phyloP scores from a whole-genome alignment of 2,888 invertebrate species.

The Cotesia congregata region DNA sequence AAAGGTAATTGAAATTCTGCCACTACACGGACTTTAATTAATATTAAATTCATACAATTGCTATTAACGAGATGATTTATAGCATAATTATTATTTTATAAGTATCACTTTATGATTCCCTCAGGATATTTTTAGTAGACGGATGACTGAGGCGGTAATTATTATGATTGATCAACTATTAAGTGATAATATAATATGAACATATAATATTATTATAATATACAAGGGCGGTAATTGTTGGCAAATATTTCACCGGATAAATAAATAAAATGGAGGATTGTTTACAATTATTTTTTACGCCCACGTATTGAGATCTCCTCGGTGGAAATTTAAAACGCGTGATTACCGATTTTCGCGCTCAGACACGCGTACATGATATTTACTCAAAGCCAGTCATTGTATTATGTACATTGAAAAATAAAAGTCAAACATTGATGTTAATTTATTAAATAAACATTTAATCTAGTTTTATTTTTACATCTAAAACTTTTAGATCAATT shows the following conservation, averaged over 20 bases:
- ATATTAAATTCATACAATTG: slow-evolving; percentile 28
- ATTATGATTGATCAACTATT: not conserved
- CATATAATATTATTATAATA: too few species aligned
- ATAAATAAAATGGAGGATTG: not conserved
- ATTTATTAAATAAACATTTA: not conserved
- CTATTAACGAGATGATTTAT: slow-evolving; percentile 30
- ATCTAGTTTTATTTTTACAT: too few species aligned
- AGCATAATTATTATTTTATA: slow-evolving; percentile 5
- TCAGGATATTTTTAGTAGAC: not conserved
- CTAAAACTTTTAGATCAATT: too few species aligned
- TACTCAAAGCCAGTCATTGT: slow-evolving; percentile 23
- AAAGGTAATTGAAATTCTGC: slow-evolving; percentile 46
- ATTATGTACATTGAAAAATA: not conserved
- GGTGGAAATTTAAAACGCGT: slow-evolving; percentile 48
- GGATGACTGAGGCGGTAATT: not conserved
- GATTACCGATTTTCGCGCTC: slow-evolving; percentile 50
- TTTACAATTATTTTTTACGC: not conserved
- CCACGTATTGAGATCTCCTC: slow-evolving; percentile 45
- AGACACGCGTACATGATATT: slow-evolving; percentile 43
- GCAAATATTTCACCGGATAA: not conserved
- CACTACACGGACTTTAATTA: slow-evolving; percentile 32
- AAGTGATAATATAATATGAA: not conserved
- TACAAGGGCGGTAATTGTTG: not conserved
- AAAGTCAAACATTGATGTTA: not conserved
- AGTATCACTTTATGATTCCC: not conserved